A percentile compares a stretch with the other conserved stretches of the same genome.
Conservation (phyloP, 2,113 vertebrate species). For the Thymallus thymallus region DNA sequence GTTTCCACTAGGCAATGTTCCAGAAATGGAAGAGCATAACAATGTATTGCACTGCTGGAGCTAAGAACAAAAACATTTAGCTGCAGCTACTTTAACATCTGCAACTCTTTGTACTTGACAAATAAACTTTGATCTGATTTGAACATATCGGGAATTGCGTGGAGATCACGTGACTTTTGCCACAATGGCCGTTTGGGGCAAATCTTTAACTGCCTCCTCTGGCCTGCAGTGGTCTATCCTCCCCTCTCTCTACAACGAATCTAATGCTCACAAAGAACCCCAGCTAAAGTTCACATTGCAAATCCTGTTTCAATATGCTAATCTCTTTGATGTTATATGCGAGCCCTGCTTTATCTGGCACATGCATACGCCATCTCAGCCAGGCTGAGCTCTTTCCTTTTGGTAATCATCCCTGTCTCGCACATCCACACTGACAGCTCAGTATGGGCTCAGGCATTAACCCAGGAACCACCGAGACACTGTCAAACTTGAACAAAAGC, state of each 20-base stretch:
- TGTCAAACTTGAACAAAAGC: not conserved
- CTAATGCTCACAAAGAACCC: not conserved
- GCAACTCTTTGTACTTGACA: too few species aligned
- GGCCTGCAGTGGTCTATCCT: not conserved
- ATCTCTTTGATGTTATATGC: not conserved
- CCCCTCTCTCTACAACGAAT: not conserved
- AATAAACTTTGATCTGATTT: too few species aligned
- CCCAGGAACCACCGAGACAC: not conserved
- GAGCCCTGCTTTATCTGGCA: not conserved
- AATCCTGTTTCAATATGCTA: not conserved
- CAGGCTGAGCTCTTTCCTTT: not conserved
- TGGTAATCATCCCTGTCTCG: not conserved
- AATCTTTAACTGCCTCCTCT: too few species aligned
- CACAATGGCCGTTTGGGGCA: too few species aligned
- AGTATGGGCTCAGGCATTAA: not conserved
- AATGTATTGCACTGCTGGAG: not conserved
- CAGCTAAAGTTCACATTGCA: not conserved
- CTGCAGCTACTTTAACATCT: too few species aligned
- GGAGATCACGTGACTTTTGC: too few species aligned
- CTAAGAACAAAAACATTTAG: too few species aligned
- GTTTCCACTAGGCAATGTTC: slow-evolving; percentile 45
- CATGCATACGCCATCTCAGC: not conserved
- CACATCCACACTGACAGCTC: not conserved
- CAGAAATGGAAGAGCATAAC: not conserved
- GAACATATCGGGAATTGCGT: not conserved